Evolutionary conservation across 2,113 vertebrate genomes (phyloP).

Genomic region (Hyperoodon ampullatus): DNA sequence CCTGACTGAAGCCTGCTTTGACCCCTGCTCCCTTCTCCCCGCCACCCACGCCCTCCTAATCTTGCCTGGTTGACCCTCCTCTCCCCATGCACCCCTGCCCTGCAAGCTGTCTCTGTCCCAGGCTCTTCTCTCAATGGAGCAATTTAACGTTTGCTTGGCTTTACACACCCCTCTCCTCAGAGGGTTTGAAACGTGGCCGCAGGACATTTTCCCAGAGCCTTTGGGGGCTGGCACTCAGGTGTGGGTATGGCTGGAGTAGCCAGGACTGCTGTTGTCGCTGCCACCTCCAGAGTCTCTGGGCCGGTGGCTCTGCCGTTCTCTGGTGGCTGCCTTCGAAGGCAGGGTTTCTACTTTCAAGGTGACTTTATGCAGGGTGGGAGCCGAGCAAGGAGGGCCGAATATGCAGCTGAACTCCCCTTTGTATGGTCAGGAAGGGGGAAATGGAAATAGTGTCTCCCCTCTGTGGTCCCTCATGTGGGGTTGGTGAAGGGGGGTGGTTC

Average conservation of each 20-base stretch:
- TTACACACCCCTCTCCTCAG: conserved; percentile 19
- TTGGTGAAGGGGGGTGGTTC: background rate
- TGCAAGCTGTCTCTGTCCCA: conserved; percentile 5
- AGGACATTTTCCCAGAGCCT: conserved; percentile 9
- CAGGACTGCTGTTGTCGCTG: background rate
- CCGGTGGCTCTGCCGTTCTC: background rate
- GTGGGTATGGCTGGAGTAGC: background rate
- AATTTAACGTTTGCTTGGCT: conserved; percentile 15
- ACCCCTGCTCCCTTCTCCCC: background rate
- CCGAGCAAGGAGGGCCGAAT: background rate
- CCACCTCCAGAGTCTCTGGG: background rate
- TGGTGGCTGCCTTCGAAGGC: background rate
- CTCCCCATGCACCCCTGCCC: background rate
- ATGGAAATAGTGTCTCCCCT: conserved; percentile 19
- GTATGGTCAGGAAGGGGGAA: background rate
- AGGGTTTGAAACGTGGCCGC: background rate
- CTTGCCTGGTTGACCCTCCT: background rate
- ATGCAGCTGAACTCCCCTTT: background rate
- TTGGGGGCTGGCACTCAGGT: background rate
- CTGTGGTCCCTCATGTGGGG: background rate
- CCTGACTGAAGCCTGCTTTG: conserved; percentile 20
- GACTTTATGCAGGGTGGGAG: background rate
- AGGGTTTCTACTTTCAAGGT: conserved; percentile 42
- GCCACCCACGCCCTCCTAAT: background rate
- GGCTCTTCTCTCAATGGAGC: background rate